Base-by-base conservation (phyloP, 2,888 invertebrate genomes). In the Tenthredo scrophulariae region DNA sequence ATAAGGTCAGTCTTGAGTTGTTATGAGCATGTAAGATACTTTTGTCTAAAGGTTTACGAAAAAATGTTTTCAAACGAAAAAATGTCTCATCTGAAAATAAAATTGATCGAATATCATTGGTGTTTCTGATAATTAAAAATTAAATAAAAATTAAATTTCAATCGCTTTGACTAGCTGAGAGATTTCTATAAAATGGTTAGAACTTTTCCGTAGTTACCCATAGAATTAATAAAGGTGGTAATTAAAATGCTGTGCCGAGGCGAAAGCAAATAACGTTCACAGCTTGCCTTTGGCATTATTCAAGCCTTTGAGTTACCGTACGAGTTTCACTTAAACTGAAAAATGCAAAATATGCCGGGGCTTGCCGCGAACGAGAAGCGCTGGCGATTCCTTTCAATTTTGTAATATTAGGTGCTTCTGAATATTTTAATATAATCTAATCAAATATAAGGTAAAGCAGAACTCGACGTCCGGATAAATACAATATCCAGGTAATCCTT, bases 241-340 rank as follows among this genome's bases (percentile, higher is more conserved):
- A 70, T 70, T 37, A 70, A 37, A 70, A 70, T 33, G 29, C 70
- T 22, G 62, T 62, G 62, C 26, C 26, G 0, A 62, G 26, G 62
- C 62, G 5, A 62, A 62, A 26, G 62, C 62, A 62, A 62, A 26
- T 62, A 62, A 70, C 70, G 70, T 33, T 3, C 18, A n/a, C 18
- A 33, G 37, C 37, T 70, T 37, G 37, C 37, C 18, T 37, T 70
- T 70, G 70, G 37, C 70, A 37, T 37, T 70, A 70, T 70, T 70
- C 70, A 70, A 70, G 70, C 70, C 70, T 62, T 62, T 62, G 62
- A 62, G 62, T 26, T 13, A 62, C 62, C 62, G 62, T 62, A 62
- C 22, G 62, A 62, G 62, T 62, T 62, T 62, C 26, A 26, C 62
- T 62, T 62, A 62, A 26, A 62, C 62, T 26, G 26, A 62, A 62